Base-by-base conservation (phyloP, 1,140 invertebrate species). In the Caenorhabditis brenneri region DNA sequence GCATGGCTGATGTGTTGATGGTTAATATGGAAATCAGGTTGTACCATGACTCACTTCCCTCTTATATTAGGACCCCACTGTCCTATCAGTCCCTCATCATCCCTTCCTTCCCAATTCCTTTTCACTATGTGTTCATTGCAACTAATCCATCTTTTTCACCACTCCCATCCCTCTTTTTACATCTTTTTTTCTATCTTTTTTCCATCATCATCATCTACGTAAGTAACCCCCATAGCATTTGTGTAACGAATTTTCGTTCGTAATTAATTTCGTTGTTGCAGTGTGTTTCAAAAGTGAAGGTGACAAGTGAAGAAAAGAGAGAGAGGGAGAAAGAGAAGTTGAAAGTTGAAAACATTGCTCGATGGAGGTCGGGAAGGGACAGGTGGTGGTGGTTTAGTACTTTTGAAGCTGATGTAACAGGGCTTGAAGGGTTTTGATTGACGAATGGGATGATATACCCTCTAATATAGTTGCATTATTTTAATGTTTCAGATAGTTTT, bases 121-220 rank as follows among this genome's bases (percentile, higher is more conserved):
- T 55, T 46, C 60, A 5, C 16, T 22, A 81, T 60, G 36, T 53
- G n/a, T 22, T 27, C 33, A 53, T 42, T 81, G 80, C 49, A 79
- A 65, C 46, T 12, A 39, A 79, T 79, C 19, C 27, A 79, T 22
- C 29, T 33, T 33, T 33, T 36, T 55, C 81, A 82, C 46, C 19
- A 79, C 49, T 48, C 12, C 36, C 49, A 31, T 15, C 22, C 46
- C 12, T 12, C 15, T 46, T 74, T 46, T 42, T 74, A 2, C 24
- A 24, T 58, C 36, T 39, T 27, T 42, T 74, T 27, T 7, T 29
- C 6, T n/a, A 24, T n/a, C 27, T 55, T 55, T 55, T 29, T 27
- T 27, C 49, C n/a, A 6, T 12, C 22, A 19, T 19, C 9, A 15
- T 27, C 19, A 51, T n/a, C 53, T n/a, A 22, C 22, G 53, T 51